Evolutionary conservation across 2,113 vertebrate species (phyloP), one percentile per base, ranked within the genome.

Genomic region (Tragelaphus buxtoni): DNA sequence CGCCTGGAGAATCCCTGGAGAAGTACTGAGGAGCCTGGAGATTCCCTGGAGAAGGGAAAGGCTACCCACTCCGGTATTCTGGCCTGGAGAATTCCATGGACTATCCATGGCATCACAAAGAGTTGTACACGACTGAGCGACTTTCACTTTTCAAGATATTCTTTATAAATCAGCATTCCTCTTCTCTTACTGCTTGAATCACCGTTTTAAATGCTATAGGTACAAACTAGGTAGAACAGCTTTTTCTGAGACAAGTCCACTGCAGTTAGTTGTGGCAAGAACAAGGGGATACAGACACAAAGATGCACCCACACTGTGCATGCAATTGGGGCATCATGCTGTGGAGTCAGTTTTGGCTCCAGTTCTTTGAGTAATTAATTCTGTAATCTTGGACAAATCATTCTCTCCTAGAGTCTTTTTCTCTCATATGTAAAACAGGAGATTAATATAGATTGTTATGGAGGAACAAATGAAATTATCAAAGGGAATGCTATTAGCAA

Each of bases 341-440:
- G 20, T n/a, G 45, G 12, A 45, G 14, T 58, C 65, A 72, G 35
- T 91, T 16, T 55, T 53, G 51, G 42, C 60, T 47, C 13, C 20
- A 9, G 85, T 42, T 81, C n/a, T 63, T 88, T 77, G 74, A 63
- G 56, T 90, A 51, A 81, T 18, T 86, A 69, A 72, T 76, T 92
- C 47, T 55, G 32, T 12, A 69, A n/a, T 10, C 51, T 55, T 60
- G 42, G 17, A 84, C 11, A 90, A 79, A 95, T 47, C 49, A 72
- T 60, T 56, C 39, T 74, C 74, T 80, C 26, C 53, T 49, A 89
- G 39, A 85, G 35, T 81, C n/a, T 49, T 81, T 63, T 82, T 76
- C 42, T 86, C 35, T 90, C 83, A 88, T n/a, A 3, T 51, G 39
- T 76, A 96, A 76, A n/a, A 82, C 1, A 96, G 55, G 10, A 45